Conservation (phyloP, 1,140 invertebrate species). For the Antheraea pernyi region DNA sequence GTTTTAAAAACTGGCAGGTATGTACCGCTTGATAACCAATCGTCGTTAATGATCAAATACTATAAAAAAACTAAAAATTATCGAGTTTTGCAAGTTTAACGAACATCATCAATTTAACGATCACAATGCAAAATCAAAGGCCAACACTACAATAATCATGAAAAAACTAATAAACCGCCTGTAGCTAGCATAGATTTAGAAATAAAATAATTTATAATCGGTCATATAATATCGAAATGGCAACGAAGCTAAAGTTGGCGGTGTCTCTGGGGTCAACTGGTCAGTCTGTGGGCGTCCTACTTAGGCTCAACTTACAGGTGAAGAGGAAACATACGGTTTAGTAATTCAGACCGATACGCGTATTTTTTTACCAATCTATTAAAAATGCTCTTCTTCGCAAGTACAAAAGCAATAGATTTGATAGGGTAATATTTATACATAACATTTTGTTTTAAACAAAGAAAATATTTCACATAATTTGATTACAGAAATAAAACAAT, state of each 20-base stretch:
- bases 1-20: no score
- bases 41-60: no score
- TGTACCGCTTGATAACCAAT: no score
- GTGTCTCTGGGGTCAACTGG: conserved; percentile 8
- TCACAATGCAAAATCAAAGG: neutral
- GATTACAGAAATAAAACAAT: no score
- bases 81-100: no score
- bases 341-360: neutral
- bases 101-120: no score
- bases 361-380: neutral
- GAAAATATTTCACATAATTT: no score
- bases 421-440: no score
- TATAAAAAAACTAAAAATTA: no score
- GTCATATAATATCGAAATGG: neutral
- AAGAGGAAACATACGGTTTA: neutral
- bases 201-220: neutral
- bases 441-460: no score
- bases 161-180: neutral
- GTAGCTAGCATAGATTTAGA: neutral
- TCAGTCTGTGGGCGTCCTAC: conserved; percentile 5
- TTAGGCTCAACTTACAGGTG: neutral
- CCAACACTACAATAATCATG: neutral
- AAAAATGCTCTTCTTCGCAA: no score
- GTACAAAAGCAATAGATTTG: no score
- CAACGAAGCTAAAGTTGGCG: neutral